Evolutionary conservation across 1,140 invertebrate species (phyloP).

Genomic region (Drepana arcuata): DNA sequence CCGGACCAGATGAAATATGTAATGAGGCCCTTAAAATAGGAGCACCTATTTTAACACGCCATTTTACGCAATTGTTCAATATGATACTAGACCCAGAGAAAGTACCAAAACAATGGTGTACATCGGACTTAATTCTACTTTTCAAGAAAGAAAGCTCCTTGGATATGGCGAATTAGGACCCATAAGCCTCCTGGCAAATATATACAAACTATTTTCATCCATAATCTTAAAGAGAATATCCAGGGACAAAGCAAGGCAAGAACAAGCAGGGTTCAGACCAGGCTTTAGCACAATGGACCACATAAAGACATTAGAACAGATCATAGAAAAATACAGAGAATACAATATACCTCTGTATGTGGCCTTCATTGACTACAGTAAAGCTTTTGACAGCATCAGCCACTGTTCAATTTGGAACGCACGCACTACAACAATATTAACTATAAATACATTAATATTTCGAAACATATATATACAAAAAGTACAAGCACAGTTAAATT

Average conservation of each 20-base stretch:
- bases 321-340: conserved; percentile 4
- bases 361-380: conserved; percentile 2
- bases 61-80: conserved; percentile 10
- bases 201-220: not conserved
- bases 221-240: not conserved
- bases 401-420: not conserved
- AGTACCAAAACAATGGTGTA: conserved; percentile 7
- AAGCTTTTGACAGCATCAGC: conserved; percentile 4
- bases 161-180: not conserved
- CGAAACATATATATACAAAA: too few species aligned
- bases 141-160: conserved; percentile 1
- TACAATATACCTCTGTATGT: not conserved
- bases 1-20: conserved; percentile 11
- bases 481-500: too few species aligned
- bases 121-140: conserved; percentile 4
- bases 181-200: not conserved
- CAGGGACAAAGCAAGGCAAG: not conserved
- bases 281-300: conserved; percentile 4
- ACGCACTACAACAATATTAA: not conserved
- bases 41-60: conserved; percentile 3
- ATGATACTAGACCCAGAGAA: conserved; percentile 9
- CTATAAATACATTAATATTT: not conserved
- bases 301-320: conserved; percentile 4
- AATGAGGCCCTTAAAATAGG: conserved; percentile 16
- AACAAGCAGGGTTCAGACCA: conserved; percentile 1